phyloP scores from a whole-genome alignment of 23 tunicate genomes.

The Styela clava region DNA sequence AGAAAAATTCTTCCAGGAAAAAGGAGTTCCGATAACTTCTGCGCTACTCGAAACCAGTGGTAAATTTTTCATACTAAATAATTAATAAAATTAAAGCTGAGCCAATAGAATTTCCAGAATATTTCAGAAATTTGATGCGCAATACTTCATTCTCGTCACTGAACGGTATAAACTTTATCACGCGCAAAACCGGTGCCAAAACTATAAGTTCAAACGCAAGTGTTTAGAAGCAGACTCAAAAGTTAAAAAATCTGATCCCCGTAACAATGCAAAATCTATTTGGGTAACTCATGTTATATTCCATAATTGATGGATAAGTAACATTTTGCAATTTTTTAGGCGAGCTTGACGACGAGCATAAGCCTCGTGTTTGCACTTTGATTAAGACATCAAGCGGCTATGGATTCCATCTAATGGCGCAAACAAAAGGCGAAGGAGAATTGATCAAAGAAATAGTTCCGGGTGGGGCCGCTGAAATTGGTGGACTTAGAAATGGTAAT shows the following conservation, averaged over 20 bases:
- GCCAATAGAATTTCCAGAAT: no score
- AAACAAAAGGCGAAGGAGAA: constrained; percentile 61
- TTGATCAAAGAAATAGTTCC: constrained; percentile 48
- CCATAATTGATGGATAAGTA: no score
- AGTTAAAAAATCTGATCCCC: no score
- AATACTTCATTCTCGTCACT: no score
- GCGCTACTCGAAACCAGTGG: constrained; percentile 28
- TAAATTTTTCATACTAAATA: neutral
- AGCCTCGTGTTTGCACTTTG: constrained; percentile 66
- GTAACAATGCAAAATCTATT: no score
- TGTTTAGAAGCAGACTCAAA: no score
- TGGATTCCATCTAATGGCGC: constrained; percentile 82
- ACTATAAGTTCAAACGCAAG: no score
- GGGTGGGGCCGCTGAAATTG: constrained; percentile 63
- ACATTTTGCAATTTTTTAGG: constrained; percentile 2
- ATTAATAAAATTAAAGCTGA: neutral
- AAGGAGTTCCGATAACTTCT: constrained; percentile 25
- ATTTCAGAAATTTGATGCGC: no score
- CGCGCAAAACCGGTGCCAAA: no score
- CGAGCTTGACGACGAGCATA: constrained; percentile 34
- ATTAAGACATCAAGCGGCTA: constrained; percentile 28
- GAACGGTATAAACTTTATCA: no score
- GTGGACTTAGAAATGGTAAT: constrained; percentile 77
- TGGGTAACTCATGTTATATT: no score
- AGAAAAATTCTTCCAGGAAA: constrained; percentile 35